Percentiles rank a stretch among this genome's conserved stretches.
Conservation (phyloP, 1,140 invertebrate genomes). For the Himalopsyche phryganea region DNA sequence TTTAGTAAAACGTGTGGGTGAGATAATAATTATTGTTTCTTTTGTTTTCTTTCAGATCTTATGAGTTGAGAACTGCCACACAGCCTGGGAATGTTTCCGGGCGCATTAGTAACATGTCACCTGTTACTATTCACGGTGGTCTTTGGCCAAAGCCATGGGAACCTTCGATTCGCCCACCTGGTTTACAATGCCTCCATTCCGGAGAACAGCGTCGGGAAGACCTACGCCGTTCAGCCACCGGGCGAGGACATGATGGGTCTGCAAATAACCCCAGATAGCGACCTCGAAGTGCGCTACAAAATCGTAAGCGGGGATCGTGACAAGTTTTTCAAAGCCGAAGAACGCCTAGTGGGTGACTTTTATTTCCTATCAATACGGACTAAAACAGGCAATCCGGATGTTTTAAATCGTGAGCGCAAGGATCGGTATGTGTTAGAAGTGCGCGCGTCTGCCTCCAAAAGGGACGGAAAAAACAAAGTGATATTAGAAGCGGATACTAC, state of each 20-base stretch:
- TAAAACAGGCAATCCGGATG: slow-evolving; percentile 76
- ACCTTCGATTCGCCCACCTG: slow-evolving; percentile 61
- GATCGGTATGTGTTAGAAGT: slow-evolving; percentile 80
- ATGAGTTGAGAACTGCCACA: slow-evolving; percentile 34
- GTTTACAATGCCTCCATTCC: slow-evolving; percentile 88
- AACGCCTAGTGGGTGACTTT: slow-evolving; percentile 84
- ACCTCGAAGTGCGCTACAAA: slow-evolving; percentile 69
- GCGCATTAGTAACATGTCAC: slow-evolving; percentile 25
- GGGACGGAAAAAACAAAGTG: slow-evolving; percentile 56
- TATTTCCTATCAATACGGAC: slow-evolving; percentile 87
- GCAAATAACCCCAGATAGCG: slow-evolving; percentile 40
- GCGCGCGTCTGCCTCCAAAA: slow-evolving; percentile 64
- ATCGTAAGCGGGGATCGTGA: slow-evolving; percentile 82
- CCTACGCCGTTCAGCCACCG: slow-evolving; percentile 61
- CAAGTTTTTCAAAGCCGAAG: slow-evolving; percentile 90
- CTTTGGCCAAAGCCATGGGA: slow-evolving; percentile 33
- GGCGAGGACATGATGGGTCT: slow-evolving; percentile 57
- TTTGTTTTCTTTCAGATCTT: slow-evolving; percentile 32
- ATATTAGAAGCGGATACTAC: slow-evolving; percentile 67
- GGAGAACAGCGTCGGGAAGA: slow-evolving; percentile 87
- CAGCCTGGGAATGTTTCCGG: slow-evolving; percentile 35
- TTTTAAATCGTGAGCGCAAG: slow-evolving; percentile 86
- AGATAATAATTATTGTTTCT: slow-evolving; percentile 7
- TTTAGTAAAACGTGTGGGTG: too few species aligned
- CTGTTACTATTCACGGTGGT: slow-evolving; percentile 33